Evolutionary conservation across 2,797 vertebrate genomes (phyloP), one percentile per base, ranked within the genome.

Genomic region (Rhynchotus rufescens): DNA sequence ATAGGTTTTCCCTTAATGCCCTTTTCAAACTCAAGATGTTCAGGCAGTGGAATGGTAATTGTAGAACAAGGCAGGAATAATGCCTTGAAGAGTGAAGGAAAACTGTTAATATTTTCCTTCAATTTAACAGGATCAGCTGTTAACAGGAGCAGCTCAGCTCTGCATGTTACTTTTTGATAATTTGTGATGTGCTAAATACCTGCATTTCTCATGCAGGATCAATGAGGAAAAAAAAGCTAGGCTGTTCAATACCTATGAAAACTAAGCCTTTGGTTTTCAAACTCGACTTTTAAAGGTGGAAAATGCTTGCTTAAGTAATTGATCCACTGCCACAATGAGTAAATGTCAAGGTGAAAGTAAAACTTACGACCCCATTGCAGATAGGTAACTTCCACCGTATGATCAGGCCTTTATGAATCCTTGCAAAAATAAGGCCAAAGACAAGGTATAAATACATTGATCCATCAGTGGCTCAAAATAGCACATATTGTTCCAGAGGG

Each of bases 291-390:
- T 64, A 85, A 89, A 92, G 71, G 84, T 92, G 82, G 67, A 87
- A 78, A 87, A 90, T 92, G 34, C 91, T 94, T 93, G 67, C 86
- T 81, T 85, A 87, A 85, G 79, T 42, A 83, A 85, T 69, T 91
- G 91, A 91, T 95, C 86, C 84, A 60, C 84, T 0, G 0, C 76
- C 86, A 45, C 90, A 80, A 72, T 64, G 73, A 90, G 84, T 94
- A 95, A 96, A 92, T 90, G 83, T 93, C 93, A 94, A 86, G 66
- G 56, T 84, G 69, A 83, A 91, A 96, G 91, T 87, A 92, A 95
- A 96, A 82, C 77, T 74, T 76, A 40, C 85, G 79, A 80, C 82
- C 77, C 71, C 26, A 49, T 69, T 84, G 14, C 19, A 66, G 23
- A 44, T 28, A 59, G n/a, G 5, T 45, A 65, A 44, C 42, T 83